Base-by-base conservation (phyloP, 37 sponge, comb jelly and placozoan genomes). In the Tethya wilhelma region DNA sequence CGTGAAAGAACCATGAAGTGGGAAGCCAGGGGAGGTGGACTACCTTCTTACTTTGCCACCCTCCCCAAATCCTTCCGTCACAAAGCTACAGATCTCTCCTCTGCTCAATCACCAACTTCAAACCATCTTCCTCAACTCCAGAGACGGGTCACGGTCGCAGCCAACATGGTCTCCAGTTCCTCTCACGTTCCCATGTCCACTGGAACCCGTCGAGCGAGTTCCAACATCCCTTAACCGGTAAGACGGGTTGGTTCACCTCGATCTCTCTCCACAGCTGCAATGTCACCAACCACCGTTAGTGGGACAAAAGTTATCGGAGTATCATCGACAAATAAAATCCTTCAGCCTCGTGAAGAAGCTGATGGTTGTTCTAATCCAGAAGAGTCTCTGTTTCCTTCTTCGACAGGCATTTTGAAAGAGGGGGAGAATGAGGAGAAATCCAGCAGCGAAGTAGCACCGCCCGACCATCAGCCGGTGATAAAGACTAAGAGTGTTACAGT, bases 1-100 rank as follows among this genome's bases (percentile, higher is more conserved):
- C 56, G 70, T 43, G 85, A 84, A 41, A 57, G 85, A 36, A 77
- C 85, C 4, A 63, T 71, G 38, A 29, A 45, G 14, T 84, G 85
- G 85, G 85, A 84, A 38, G 77, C 69, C 0, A 34, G 85, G 70
- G 85, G 85, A 41, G 62, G 70, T 14, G 85, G 71, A 25, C 44
- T 72, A 8, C 73, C 82, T 5, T 81, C 82, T 2, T 62, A 70
- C 33, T 81, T 81, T 29, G 11, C 42, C 28, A 81, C 82, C 11
- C 82, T 81, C 6, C 82, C 82, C 30, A 71, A 71, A 37, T 71
- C 72, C 19, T 81, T 81, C 41, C 67, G 79, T 5, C 57, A 64
- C 57, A 79, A 79, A 33, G 69, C 53, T 12, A 43, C 32, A 4
- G 66, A 67, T 28, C 40, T 49, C 4, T 12, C 53, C 8, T 42